phyloP scores from a whole-genome alignment of 2,797 vertebrate species.

The Arnoldichthys spilopterus region DNA sequence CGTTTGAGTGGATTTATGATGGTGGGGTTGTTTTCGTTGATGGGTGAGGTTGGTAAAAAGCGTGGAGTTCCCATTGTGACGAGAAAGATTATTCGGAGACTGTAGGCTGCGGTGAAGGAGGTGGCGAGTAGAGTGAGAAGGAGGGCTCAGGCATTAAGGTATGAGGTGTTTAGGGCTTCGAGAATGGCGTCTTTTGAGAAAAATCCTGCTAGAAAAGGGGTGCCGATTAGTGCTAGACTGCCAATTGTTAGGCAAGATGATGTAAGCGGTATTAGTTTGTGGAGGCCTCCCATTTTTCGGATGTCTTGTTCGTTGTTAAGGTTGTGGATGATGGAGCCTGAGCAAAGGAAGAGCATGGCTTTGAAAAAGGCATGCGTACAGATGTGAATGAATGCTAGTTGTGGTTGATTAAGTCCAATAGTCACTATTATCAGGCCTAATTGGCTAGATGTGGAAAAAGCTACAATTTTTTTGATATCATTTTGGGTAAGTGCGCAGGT shows the following conservation, averaged over 20 bases:
- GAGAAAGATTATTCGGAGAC: constrained; percentile 32
- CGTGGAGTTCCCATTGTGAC: constrained; percentile 27
- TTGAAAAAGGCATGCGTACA: constrained; percentile 62
- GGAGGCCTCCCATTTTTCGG: constrained; percentile 12
- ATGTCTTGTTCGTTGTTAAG: constrained; percentile 62
- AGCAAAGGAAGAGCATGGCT: constrained; percentile 54
- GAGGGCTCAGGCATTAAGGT: constrained; percentile 59
- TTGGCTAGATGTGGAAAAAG: constrained; percentile 59
- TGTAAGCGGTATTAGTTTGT: rapidly evolving
- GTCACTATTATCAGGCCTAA: constrained; percentile 58
- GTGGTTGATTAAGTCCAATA: background rate
- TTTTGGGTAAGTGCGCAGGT: constrained; percentile 44
- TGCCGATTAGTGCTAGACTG: background rate
- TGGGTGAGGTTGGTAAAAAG: rapidly evolving
- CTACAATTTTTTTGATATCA: constrained; percentile 64
- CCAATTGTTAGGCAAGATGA: rapidly evolving
- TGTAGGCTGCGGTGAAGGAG: constrained; percentile 55
- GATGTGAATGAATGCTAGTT: constrained; percentile 56
- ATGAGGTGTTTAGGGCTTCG: constrained; percentile 43
- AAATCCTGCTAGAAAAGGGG: constrained; percentile 52
- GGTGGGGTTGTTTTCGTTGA: constrained; percentile 53
- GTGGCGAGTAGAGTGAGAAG: constrained; percentile 43
- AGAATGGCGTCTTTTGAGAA: constrained; percentile 64
- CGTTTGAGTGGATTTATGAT: background rate
- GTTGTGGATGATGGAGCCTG: constrained; percentile 37